These are phyloP conservation scores for Myiotriccus ornatus DNA, from an alignment of 2,797 vertebrate species.

Conservation along the genomic window DNA sequence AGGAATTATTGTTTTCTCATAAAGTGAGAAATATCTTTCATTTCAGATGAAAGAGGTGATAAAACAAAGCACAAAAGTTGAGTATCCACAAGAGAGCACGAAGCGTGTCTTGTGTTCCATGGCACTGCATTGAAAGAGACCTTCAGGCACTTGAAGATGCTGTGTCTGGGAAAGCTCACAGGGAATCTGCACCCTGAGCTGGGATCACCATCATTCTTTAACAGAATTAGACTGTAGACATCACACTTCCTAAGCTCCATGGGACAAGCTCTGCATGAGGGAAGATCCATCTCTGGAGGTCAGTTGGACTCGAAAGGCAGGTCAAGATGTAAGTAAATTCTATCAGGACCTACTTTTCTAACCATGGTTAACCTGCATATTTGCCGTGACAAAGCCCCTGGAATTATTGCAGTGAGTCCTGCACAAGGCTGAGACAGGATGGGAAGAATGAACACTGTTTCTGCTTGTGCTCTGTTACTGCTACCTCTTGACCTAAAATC, in stretches of 20 bases:
- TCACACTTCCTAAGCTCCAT: not conserved
- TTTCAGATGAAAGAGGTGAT: slow-evolving; percentile 4
- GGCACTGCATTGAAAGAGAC: fast-evolving
- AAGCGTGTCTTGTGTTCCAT: not conserved
- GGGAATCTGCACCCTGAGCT: fast-evolving
- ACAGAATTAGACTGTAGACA: not conserved
- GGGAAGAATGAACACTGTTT: not conserved
- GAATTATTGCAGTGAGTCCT: fast-evolving
- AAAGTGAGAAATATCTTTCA: not conserved
- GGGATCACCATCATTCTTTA: fast-evolving
- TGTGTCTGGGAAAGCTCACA: not conserved
- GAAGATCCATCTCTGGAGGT: not conserved
- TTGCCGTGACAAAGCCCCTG: not conserved
- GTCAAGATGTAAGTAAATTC: not conserved
- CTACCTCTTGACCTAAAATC: not conserved
- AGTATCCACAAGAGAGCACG: not conserved
- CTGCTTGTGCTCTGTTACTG: not conserved
- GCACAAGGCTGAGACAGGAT: not conserved
- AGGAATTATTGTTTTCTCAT: slow-evolving; percentile 16
- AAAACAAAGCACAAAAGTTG: not conserved
- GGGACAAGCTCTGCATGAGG: not conserved
- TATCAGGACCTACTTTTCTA: not conserved
- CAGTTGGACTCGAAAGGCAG: not conserved
- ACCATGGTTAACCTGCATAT: fast-evolving
- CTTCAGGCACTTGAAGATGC: not conserved